Conservation (phyloP, 37 sponge, comb jelly and placozoan genomes). For the Spongilla lacustris region DNA sequence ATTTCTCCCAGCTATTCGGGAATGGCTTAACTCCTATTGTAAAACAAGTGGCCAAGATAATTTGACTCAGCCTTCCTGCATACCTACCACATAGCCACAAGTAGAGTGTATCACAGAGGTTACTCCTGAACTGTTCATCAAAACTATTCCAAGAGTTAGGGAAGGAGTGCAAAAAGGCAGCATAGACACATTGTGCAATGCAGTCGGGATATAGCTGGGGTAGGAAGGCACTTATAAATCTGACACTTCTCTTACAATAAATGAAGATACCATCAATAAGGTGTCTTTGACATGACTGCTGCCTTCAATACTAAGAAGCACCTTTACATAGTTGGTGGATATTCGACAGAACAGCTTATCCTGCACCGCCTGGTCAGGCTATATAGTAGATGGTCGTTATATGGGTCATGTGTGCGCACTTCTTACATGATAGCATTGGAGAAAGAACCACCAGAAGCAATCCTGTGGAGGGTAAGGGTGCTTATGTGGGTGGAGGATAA, state of each 20-base stretch:
- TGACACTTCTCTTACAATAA: background rate
- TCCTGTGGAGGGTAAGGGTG: conserved; percentile 16
- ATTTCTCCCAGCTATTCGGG: conserved; percentile 60
- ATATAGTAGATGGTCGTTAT: background rate
- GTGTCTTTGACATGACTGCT: conserved; percentile 25
- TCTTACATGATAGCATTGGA: conserved; percentile 72
- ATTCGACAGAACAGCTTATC: conserved; percentile 64
- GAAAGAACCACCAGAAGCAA: conserved; percentile 88
- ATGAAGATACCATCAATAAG: conserved; percentile 49
- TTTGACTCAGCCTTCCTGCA: background rate
- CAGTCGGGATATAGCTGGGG: conserved; percentile 67
- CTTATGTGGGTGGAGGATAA: too few relatives aligned
- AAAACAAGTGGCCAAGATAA: background rate
- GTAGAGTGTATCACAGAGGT: conserved; percentile 58
- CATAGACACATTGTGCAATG: conserved; percentile 82
- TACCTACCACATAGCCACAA: conserved; percentile 79
- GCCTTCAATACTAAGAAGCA: conserved; percentile 24
- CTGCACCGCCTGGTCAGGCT: conserved; percentile 61
- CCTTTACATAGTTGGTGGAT: conserved; percentile 69
- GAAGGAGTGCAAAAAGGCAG: conserved; percentile 72
- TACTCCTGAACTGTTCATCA: conserved; percentile 78
- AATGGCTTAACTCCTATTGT: conserved; percentile 46
- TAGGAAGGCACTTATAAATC: background rate
- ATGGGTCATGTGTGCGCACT: background rate
- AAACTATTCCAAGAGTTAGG: conserved; percentile 89